These are phyloP conservation scores for Rhynchotus rufescens DNA, from an alignment of 2,797 vertebrate species.

Conservation along the genomic window DNA sequence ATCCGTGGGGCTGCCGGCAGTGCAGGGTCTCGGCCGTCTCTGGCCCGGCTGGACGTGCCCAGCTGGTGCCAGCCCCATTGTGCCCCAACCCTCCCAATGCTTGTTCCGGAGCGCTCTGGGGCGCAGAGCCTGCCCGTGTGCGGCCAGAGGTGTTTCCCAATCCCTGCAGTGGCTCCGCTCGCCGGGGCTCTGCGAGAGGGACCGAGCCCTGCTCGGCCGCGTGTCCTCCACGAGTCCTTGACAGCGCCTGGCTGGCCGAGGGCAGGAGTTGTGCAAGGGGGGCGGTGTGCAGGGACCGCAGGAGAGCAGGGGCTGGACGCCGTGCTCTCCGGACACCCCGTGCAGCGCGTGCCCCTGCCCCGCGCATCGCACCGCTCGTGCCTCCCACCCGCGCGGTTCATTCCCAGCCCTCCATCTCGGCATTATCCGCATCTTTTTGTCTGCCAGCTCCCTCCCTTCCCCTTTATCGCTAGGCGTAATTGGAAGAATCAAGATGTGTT, in stretches of 20 bases:
- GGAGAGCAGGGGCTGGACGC: background rate
- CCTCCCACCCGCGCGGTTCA: background rate
- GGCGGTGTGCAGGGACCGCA: background rate
- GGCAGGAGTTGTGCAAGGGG: too few species aligned
- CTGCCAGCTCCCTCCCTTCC: background rate
- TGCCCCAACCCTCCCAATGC: too few species aligned
- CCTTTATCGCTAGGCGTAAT: slow-evolving; percentile 28
- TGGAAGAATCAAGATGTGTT: slow-evolving; percentile 33
- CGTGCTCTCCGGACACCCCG: background rate
- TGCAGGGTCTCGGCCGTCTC: background rate
- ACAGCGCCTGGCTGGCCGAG: background rate
- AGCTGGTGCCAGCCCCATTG: too few species aligned
- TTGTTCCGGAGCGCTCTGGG: background rate
- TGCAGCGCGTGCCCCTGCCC: background rate
- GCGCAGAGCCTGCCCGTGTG: background rate
- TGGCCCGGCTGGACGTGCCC: background rate
- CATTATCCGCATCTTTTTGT: background rate
- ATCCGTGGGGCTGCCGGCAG: background rate
- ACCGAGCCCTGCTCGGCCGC: too few species aligned
- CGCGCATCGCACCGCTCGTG: background rate
- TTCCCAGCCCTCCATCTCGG: background rate
- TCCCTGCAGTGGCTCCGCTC: too few species aligned
- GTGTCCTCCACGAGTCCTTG: background rate
- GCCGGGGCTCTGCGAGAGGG: background rate
- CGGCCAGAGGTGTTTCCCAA: background rate